Evolutionary conservation across 2,113 vertebrate genomes (phyloP).

Genomic region (Chloroceryle aenea): DNA sequence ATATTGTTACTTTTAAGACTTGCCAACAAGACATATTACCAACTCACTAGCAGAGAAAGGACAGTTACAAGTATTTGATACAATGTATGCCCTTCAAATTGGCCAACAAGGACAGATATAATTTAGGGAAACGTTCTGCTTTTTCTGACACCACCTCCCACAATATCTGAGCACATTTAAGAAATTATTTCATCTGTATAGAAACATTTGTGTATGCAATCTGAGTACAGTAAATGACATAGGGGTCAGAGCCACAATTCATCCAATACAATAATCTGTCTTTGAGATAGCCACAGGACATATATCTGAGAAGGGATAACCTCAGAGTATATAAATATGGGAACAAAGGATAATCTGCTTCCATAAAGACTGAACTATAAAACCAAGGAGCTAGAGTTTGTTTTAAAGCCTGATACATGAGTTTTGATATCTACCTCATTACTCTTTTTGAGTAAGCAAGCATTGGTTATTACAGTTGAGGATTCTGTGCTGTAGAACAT

Average conservation of each 20-base stretch:
- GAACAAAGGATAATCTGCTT: not conserved
- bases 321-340: not conserved
- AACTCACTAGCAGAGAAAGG: not conserved
- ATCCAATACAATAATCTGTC: not conserved
- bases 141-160: not conserved
- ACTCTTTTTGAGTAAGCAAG: not conserved
- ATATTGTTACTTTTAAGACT: not conserved
- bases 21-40: not conserved
- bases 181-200: not conserved
- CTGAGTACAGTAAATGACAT: not conserved
- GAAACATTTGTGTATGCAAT: not conserved
- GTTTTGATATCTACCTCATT: not conserved
- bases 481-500: not conserved
- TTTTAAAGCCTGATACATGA: not conserved
- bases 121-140: not conserved
- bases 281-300: not conserved
- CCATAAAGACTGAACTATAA: not conserved
- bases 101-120: not conserved
- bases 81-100: not conserved
- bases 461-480: not conserved
- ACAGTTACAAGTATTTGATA: not conserved
- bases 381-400: not conserved
- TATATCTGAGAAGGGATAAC: not conserved
- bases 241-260: not conserved
- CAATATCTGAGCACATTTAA: not conserved